Base-by-base conservation (phyloP, 2,113 vertebrate genomes). In the Grammatotria lemairii region DNA sequence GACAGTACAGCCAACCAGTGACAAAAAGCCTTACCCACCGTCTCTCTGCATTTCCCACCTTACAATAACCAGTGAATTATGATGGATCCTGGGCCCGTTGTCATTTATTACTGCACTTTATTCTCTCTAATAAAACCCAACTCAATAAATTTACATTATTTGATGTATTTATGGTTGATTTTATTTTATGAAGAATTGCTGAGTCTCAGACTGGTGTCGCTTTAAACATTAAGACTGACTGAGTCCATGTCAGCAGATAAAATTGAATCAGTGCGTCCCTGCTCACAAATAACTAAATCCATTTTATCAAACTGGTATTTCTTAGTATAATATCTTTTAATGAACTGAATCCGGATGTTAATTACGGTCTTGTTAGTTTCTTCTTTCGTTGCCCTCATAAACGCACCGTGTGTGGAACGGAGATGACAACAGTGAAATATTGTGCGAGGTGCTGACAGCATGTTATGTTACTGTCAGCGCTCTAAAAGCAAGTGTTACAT, bases 371-470 rank as follows among this genome's bases (percentile, higher is more conserved):
- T 51, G 16, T n/a, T 49, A 1, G 45, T 51, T 49, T 78, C 42
- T 78, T 49, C 1, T 49, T 78, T 49, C 9, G 0, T 45, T 78
- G 16, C 6, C 23, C 1, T 49, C 3, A 31, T 49, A 3, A 78
- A 1, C 1, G 0, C 26, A 31, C 26, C 0, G 4, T 78, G 16
- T 78, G 16, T 19, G 16, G 23, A 49, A 0, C 3, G 2, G 26
- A 49, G 10, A 49, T 49, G 42, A 49, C 23, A 78, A 49, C 42
- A 49, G 45, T 78, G 70, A 13, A 78, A 1, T 78, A n/a, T 49
- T 78, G 3, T 31, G 1, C 5, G 17, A 78, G 42, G 23, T 49
- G 23, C 14, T 75, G 42, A 78, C 17, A n/a, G 26, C 45, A 51
- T 31, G 10, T 51, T 51, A 4, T 51, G 73, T 51, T 51, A 33